A percentile compares a stretch with the other conserved stretches of the same genome.
phyloP scores from a whole-genome alignment of 2,888 invertebrate genomes.

The Brachypalpus laphriformis region DNA sequence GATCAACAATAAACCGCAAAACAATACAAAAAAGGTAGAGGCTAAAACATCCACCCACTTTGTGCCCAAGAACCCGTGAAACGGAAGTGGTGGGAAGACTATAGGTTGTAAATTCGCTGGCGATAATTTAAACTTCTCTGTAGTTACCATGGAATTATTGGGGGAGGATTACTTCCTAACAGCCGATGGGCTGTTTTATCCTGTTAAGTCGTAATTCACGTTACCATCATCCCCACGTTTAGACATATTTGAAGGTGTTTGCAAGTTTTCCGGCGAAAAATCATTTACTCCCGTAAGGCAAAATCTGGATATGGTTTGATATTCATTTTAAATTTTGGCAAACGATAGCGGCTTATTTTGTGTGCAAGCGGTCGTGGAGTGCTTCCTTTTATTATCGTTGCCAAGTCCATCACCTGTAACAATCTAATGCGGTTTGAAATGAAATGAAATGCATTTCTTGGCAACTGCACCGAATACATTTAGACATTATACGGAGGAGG shows the following conservation, averaged over 20 bases:
- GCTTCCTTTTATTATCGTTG: conserved; percentile 21
- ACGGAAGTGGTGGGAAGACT: conserved; percentile 22
- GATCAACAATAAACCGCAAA: conserved; percentile 55
- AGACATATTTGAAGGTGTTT: neutral
- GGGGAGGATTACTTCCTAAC: conserved; percentile 24
- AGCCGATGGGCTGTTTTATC: conserved; percentile 48
- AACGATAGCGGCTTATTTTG: conserved; percentile 17
- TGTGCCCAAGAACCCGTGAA: conserved; percentile 3
- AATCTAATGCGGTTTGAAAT: neutral
- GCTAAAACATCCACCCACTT: neutral
- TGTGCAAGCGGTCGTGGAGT: conserved; percentile 30
- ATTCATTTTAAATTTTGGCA: conserved; percentile 56
- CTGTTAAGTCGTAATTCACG: conserved; percentile 33
- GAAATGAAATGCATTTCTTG: neutral
- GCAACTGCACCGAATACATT: neutral
- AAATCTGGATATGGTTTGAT: neutral
- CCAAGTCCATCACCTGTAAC: conserved; percentile 29
- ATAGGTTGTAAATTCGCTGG: conserved; percentile 44
- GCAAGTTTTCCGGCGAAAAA: conserved; percentile 15
- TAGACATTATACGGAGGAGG: neutral
- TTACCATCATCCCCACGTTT: neutral
- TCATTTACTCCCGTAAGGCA: neutral
- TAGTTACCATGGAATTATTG: conserved; percentile 55
- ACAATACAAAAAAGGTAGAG: conserved; percentile 17
- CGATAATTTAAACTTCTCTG: conserved; percentile 57